Evolutionary conservation across 1,140 invertebrate genomes (phyloP).

Genomic region (Philopotamus ludificatus): DNA sequence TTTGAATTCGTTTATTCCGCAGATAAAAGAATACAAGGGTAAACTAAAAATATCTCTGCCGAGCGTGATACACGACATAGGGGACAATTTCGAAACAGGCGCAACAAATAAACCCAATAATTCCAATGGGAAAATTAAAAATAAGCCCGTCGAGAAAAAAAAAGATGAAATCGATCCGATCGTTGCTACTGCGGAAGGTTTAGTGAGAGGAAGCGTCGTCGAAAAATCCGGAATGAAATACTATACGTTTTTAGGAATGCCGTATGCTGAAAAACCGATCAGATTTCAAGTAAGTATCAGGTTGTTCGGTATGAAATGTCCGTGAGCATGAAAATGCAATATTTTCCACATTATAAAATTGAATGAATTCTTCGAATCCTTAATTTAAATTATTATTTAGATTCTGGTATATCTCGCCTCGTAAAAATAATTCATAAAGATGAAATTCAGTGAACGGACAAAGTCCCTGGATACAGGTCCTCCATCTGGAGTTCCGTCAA

Average conservation of each 20-base stretch:
- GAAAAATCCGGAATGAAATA: not conserved
- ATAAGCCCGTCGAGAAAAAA: too few species aligned
- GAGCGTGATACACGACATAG: too few species aligned
- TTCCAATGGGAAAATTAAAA: too few species aligned
- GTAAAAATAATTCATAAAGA: not conserved
- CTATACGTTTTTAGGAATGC: conserved; percentile 20
- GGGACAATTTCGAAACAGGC: too few species aligned
- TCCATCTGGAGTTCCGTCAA: too few species aligned
- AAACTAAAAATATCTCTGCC: too few species aligned
- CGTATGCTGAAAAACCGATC: conserved; percentile 11
- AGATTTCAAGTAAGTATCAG: conserved; percentile 22
- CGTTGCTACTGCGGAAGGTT: conserved; percentile 12
- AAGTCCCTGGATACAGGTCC: too few species aligned
- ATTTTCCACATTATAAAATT: not conserved
- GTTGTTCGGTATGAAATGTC: not conserved
- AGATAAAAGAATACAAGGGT: too few species aligned
- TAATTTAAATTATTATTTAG: not conserved
- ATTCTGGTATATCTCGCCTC: not conserved
- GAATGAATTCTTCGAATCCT: not conserved
- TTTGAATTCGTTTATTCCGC: too few species aligned
- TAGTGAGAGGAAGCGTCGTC: conserved; percentile 5
- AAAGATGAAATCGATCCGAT: too few species aligned
- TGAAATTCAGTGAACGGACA: too few species aligned
- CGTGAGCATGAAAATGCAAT: not conserved
- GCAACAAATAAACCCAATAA: too few species aligned